phyloP scores from a whole-genome alignment of 2,797 vertebrate genomes.

The Hypotaenidia okinawae region DNA sequence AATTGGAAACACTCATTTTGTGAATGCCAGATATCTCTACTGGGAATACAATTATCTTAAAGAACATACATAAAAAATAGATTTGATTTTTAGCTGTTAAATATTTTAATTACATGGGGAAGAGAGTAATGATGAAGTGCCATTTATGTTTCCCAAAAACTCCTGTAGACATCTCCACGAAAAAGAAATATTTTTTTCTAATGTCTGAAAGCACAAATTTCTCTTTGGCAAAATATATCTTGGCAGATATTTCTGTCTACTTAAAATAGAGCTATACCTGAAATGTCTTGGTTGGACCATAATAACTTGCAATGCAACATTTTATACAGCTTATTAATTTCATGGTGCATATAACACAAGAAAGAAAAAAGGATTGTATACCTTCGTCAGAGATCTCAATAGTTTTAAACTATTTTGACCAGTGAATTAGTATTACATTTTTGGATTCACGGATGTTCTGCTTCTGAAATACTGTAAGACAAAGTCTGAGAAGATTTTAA shows the following conservation, averaged over 20 bases:
- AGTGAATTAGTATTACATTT: background rate
- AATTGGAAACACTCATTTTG: background rate
- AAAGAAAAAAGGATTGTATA: background rate
- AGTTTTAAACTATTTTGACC: background rate
- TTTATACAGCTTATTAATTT: background rate
- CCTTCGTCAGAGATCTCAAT: background rate
- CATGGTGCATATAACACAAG: background rate
- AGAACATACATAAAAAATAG: background rate
- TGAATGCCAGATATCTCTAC: background rate
- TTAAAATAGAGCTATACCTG: background rate
- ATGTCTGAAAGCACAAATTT: background rate
- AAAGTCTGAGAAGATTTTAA: background rate
- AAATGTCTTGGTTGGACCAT: background rate
- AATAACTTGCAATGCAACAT: background rate
- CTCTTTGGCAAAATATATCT: background rate
- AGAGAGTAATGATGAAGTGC: background rate
- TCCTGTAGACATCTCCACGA: background rate
- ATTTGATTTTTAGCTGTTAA: background rate
- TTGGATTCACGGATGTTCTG: background rate
- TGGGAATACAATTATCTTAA: background rate
- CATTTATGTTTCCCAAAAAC: background rate
- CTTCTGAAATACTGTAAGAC: background rate
- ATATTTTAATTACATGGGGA: background rate
- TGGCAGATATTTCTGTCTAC: background rate
- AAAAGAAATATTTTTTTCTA: background rate